Conservation (phyloP, 2,888 invertebrate species). For the Hypomecis atomaria region DNA sequence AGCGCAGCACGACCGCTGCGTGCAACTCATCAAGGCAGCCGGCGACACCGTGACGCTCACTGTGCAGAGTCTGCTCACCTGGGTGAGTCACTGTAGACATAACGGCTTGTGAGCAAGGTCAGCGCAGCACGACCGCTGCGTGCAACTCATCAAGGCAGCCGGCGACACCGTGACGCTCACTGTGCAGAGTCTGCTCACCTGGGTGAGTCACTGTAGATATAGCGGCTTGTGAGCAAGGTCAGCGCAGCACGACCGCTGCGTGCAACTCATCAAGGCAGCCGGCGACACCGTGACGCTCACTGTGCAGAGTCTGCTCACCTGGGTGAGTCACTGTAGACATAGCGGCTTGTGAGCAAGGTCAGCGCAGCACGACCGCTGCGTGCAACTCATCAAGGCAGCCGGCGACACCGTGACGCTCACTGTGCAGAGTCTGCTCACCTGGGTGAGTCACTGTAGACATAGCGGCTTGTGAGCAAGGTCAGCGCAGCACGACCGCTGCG, state of each 20-base stretch:
- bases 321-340: conserved; percentile 78
- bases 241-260: no score
- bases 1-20: no score
- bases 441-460: conserved; percentile 78
- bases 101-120: conserved; percentile 58
- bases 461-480: conserved; percentile 36
- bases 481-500: no score
- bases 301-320: conserved; percentile 90
- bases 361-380: no score
- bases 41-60: no score
- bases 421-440: conserved; percentile 90
- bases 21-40: no score
- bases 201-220: conserved; percentile 78
- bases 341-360: conserved; percentile 36
- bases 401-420: conserved; percentile 95
- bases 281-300: conserved; percentile 95
- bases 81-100: no score
- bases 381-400: no score
- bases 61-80: no score
- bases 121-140: no score
- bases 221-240: conserved; percentile 36
- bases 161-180: conserved; percentile 95
- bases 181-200: conserved; percentile 90
- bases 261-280: no score
- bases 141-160: no score